Percentiles rank a stretch among this genome's conserved stretches.
Evolutionary conservation across 2,113 vertebrate genomes (phyloP).

Genomic region (Apteryx mantelli): DNA sequence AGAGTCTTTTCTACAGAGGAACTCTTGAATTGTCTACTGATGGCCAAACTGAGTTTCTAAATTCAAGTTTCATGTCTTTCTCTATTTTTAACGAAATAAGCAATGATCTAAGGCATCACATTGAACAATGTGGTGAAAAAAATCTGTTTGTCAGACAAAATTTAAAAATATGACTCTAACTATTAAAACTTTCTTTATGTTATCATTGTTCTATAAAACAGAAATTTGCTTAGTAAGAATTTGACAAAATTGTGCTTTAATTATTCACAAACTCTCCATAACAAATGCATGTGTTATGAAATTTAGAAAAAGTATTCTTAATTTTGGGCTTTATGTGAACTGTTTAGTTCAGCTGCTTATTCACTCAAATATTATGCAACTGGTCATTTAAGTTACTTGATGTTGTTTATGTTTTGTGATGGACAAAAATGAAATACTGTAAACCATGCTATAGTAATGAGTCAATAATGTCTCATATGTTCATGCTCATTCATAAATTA

Average conservation of each 20-base stretch:
- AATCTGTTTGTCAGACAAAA: neutral
- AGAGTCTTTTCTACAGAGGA: neutral
- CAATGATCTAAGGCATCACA: too few species aligned
- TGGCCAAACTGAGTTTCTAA: neutral
- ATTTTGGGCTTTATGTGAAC: neutral
- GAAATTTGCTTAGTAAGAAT: neutral
- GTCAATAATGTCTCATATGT: neutral
- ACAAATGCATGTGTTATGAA: neutral
- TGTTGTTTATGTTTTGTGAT: neutral
- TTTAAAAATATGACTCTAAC: neutral
- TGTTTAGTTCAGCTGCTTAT: neutral
- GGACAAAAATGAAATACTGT: neutral
- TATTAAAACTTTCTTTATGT: neutral
- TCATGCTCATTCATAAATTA: neutral
- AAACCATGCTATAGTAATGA: neutral
- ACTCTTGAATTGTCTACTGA: neutral
- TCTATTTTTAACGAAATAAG: too few species aligned
- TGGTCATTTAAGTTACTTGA: neutral
- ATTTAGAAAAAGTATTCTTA: neutral
- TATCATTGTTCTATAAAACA: neutral
- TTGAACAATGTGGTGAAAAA: too few species aligned
- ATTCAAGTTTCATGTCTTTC: neutral
- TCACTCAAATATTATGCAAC: neutral
- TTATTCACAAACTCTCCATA: neutral
- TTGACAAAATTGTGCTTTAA: neutral